Evolutionary conservation across 2,113 vertebrate species (phyloP), one percentile per base, ranked within the genome.

Genomic region (Centropristis striata): DNA sequence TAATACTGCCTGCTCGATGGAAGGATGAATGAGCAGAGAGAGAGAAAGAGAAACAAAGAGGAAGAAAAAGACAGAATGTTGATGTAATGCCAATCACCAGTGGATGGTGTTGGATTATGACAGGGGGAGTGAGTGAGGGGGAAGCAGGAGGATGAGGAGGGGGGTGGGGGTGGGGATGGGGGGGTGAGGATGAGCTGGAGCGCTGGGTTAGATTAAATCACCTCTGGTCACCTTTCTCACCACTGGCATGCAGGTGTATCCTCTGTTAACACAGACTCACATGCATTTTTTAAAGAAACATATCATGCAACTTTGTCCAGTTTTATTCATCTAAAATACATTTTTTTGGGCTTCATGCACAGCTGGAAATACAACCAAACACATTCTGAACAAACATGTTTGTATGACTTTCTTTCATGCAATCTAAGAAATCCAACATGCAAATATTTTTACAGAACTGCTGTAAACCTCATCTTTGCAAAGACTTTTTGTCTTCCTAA

Each of bases 1-100:
- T 98, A 95, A 96, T 96, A 95, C 95, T 97, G 92, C 96, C 98
- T 98, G 95, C 51, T 94, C 87, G 58, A 75, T 78, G 72, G 74
- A 59, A 66, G 36, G 75, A 78, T 58, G 90, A 86, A 71, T 71
- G 82, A 55, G 10, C 23, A 32, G 36, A 82, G 39, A 80, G 54
- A 86, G 58, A 63, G 14, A 74, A 44, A 67, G 18, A 75, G 39
- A 84, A 21, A 70, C 16, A 58, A 32, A 88, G 36, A 64, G 23
- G 54, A 55, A 80, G 49, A 86, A 64, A 89, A 82, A 85, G 70
- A 74, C 57, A 83, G 83, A 83, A 86, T 88, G 90, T 78, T 85
- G 90, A 92, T 91, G 92, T 76, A 77, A 93, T 90, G 88, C 85
- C 85, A 90, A 92, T 89, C 90, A 90, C 80, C 85, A 1, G 69